Evolutionary conservation across 1,140 invertebrate species (phyloP).

Genomic region (Agrilus planipennis): DNA sequence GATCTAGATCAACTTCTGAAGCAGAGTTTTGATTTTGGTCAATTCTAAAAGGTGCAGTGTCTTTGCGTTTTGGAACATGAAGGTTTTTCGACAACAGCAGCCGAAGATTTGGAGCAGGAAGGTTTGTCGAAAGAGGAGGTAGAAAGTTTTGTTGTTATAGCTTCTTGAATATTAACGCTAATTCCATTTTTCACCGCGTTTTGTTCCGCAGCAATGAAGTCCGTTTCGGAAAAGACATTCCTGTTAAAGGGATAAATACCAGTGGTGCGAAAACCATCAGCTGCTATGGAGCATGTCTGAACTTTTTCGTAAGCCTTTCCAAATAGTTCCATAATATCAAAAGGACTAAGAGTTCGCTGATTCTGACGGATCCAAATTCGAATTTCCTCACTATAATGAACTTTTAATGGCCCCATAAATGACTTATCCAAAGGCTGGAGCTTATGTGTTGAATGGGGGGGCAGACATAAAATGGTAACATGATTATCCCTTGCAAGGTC

Average conservation of each 20-base stretch:
- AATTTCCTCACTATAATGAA: conserved; percentile 18
- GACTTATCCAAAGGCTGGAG: conserved; percentile 30
- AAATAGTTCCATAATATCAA: conserved; percentile 22
- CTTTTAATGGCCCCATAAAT: conserved; percentile 27
- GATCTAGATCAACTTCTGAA: background rate
- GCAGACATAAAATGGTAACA: conserved; percentile 25
- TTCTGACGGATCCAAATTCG: conserved; percentile 9
- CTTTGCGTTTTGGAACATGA: too few species aligned
- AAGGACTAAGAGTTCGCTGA: conserved; percentile 9
- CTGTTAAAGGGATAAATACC: conserved; percentile 23
- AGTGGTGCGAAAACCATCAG: conserved; percentile 24
- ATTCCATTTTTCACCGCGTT: too few species aligned
- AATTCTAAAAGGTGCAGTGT: too few species aligned
- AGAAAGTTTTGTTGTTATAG: too few species aligned
- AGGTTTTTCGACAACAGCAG: too few species aligned
- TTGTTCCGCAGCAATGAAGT: too few species aligned
- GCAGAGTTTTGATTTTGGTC: too few species aligned
- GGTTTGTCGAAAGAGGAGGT: too few species aligned
- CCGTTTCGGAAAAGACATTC: conserved; percentile 20
- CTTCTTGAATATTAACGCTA: too few species aligned
- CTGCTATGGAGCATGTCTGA: conserved; percentile 18
- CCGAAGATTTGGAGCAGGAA: too few species aligned
- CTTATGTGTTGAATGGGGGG: conserved; percentile 31
- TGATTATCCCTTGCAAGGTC: conserved; percentile 21
- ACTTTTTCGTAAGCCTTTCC: conserved; percentile 20